Percentiles rank a stretch among this genome's conserved stretches.
Evolutionary conservation across 30 jellyfish, hydroid and myxozoan species (phyloP).

Genomic region (Turritopsis dohrnii): DNA sequence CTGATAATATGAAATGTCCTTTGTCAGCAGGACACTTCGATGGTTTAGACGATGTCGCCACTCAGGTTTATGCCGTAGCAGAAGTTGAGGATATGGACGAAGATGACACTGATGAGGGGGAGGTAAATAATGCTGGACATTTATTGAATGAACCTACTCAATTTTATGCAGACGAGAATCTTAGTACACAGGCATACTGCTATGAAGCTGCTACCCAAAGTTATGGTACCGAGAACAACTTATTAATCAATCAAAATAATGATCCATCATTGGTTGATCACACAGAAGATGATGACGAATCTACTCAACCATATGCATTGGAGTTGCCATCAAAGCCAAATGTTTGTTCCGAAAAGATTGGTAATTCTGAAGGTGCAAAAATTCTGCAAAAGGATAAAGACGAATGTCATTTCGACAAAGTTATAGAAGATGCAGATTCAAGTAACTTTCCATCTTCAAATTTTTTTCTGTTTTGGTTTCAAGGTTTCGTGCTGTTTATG

Average conservation of each 20-base stretch:
- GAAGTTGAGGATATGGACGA: neutral
- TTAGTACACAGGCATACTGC: neutral
- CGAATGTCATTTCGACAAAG: neutral
- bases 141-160: neutral
- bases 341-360: neutral
- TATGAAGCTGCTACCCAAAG: too few species aligned
- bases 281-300: neutral
- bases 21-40: too few species aligned
- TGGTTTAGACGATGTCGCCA: constrained; percentile 2
- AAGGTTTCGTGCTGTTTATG: too few species aligned
- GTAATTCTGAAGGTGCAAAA: neutral
- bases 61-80: neutral
- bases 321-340: neutral
- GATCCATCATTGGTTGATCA: too few species aligned
- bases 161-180: neutral
- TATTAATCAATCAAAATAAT: too few species aligned
- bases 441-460: neutral
- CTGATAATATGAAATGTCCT: too few species aligned
- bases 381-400: neutral
- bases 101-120: neutral
- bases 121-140: neutral
- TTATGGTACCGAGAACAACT: too few species aligned
- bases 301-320: neutral
- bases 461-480: too few species aligned
- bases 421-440: neutral